These are phyloP conservation scores for Antennarius maculatus DNA, from an alignment of 2,797 vertebrate genomes.

Conservation along the genomic window DNA sequence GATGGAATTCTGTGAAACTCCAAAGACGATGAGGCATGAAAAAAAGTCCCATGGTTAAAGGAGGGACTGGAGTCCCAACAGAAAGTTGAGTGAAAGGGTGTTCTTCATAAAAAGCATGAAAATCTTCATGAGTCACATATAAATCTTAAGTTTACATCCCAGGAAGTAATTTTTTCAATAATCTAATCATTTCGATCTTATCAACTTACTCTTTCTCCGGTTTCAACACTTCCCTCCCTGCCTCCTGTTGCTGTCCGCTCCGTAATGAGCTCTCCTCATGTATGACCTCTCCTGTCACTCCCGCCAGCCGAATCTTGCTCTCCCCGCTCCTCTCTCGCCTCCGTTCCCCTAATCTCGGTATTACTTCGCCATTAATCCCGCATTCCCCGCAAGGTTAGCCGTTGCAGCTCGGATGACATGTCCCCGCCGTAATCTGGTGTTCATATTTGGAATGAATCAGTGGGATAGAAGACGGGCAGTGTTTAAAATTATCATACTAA, in stretches of 20 bases:
- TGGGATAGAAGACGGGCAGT: constrained; percentile 12
- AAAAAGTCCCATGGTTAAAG: neutral
- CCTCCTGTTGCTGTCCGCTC: constrained; percentile 47
- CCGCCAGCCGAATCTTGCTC: constrained; percentile 54
- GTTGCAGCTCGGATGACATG: constrained; percentile 46
- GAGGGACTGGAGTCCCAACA: neutral
- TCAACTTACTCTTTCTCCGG: too few relatives aligned
- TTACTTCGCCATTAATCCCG: constrained; percentile 74
- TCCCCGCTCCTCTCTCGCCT: constrained; percentile 40
- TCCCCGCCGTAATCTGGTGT: constrained; percentile 33
- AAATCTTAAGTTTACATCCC: neutral
- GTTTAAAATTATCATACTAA: constrained; percentile 31
- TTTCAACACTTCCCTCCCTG: constrained; percentile 2
- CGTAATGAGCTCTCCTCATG: constrained; percentile 74
- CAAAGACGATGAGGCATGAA: neutral
- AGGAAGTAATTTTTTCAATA: too few relatives aligned
- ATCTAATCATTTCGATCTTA: too few relatives aligned
- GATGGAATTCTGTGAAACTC: neutral
- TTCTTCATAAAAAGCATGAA: neutral
- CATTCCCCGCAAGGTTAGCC: constrained; percentile 45
- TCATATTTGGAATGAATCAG: constrained; percentile 30
- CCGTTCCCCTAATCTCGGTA: constrained; percentile 67
- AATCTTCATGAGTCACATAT: neutral
- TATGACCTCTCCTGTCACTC: constrained; percentile 78
- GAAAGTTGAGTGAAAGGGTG: neutral